A percentile compares a stretch with the other conserved stretches of the same genome.
These are phyloP conservation scores for Entelurus aequoreus DNA, from an alignment of 2,113 vertebrate species.

Conservation along the genomic window DNA sequence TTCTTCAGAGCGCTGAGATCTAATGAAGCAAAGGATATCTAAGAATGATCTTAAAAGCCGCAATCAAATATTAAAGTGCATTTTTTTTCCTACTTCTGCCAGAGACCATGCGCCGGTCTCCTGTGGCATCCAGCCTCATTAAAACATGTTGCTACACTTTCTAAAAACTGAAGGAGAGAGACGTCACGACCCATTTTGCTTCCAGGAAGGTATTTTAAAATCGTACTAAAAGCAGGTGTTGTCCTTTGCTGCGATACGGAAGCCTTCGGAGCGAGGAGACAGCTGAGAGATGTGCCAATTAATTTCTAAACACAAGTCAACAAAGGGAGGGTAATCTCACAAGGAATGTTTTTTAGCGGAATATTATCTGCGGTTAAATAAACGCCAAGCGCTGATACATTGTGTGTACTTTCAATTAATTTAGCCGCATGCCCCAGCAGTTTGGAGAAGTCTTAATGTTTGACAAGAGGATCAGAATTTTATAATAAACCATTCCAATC, in stretches of 20 bases:
- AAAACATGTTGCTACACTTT: conserved; percentile 41
- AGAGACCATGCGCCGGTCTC: conserved; percentile 27
- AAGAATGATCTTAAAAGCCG: conserved; percentile 42
- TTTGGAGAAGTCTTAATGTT: background rate
- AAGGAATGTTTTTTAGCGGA: conserved; percentile 9
- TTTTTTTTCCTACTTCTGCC: conserved; percentile 17
- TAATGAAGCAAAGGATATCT: conserved; percentile 39
- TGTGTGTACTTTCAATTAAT: background rate
- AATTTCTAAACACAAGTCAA: background rate
- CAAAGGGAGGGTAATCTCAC: background rate
- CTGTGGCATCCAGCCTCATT: conserved; percentile 49
- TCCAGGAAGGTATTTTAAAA: conserved; percentile 33
- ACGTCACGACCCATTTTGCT: conserved; percentile 37
- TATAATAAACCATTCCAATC: background rate
- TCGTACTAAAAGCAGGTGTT: conserved; percentile 7
- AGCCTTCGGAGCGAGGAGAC: conserved; percentile 12
- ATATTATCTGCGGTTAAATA: conserved; percentile 4
- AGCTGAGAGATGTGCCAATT: conserved; percentile 17
- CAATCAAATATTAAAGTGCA: conserved; percentile 49
- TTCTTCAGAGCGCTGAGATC: conserved; percentile 20
- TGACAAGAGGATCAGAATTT: background rate
- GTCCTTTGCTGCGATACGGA: conserved; percentile 33
- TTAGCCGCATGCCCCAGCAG: background rate
- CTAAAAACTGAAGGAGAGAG: conserved; percentile 24
- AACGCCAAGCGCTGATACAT: background rate